Base-by-base conservation (phyloP, 2,113 vertebrate genomes). In the Argyrosomus japonicus region DNA sequence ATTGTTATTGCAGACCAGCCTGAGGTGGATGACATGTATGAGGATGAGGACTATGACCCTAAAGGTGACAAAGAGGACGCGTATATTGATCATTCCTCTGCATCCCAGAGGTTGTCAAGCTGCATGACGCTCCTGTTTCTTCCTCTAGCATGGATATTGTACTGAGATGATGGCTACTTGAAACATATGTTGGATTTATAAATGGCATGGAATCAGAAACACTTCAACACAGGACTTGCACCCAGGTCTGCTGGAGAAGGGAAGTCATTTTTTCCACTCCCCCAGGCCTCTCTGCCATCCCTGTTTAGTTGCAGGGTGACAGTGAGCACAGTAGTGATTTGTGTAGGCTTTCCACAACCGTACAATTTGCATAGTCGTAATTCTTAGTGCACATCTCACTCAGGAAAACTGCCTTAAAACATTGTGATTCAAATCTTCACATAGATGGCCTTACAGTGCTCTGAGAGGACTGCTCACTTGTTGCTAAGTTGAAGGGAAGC, bases 31-130 rank as follows among this genome's bases (percentile, higher is more conserved):
- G 91, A 95, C 48, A 7, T 72, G 4, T 95, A 95, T 2, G 93
- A 95, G 82, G 94, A 96, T 23, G 95, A 96, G 67, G 90, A 96
- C 63, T 89, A 95, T 27, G 93, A 95, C 19, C 29, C 72, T 4
- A 95, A 83, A 67, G 17, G 11, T 3, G 94, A 95, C 62, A 85
- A 79, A 50, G 93, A 95, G 6, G 88, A 86, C 25, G 68, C 53
- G 53, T 71, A 87, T 6, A 14, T 23, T 0, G 79, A 83, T 13
- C 68, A 67, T 0, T 88, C 74, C 12, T 93, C 92, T 19, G 81
- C 84, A 23, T 54, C 88, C 7, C 51, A 47, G 21, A 70, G 80
- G 53, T 19, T 73, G 19, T 45, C 79, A 7, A 53, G 65, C 81
- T 61, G 71, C 29, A 1, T 81, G 58, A 13, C 2, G 12, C 73